Evolutionary conservation across 2,113 vertebrate species (phyloP), one percentile per base, ranked within the genome.

Genomic region (Alectura lathami): DNA sequence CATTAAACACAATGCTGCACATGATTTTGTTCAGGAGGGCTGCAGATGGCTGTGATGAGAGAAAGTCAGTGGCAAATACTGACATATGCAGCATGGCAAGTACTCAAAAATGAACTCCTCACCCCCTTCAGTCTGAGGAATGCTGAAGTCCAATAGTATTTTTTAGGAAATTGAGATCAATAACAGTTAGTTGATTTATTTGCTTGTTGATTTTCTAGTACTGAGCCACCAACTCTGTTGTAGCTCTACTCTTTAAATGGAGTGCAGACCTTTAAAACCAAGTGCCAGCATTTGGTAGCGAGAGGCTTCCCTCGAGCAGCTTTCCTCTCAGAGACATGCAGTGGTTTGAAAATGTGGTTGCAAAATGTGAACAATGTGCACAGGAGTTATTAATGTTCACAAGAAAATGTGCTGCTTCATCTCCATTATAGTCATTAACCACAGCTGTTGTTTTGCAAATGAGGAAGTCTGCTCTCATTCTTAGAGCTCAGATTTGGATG

Each of bases 1-100:
- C 96, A 97, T 97, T 96, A 97, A 98, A 97, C 96, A 95, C 82
- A 84, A 96, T 96, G 96, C 94, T 97, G 95, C 92, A 73, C 94
- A 89, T 96, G 96, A 97, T 94, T 98, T 96, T 94, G n/a, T 93
- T 95, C 79, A 56, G 84, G 89, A 96, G 63, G 77, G 62, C 40
- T 89, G 77, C 95, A 96, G 94, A 96, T 92, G 90, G 86, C 84
- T 88, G 90, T 1, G 3, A 73, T 51, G 88, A 83, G 60, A 63
- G 64, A 95, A 91, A 95, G 79, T 84, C 86, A 80, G 82, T 91
- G 94, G 95, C 96, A 91, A 91, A 94, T 66, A 82, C 89, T 91
- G 95, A 91, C 80, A 94, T 86, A 91, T 94, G 86, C 72, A 91
- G 47, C 26, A 32, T 86, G 91, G 93, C 89, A 86, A 82, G 69